phyloP scores from a whole-genome alignment of 2,113 vertebrate genomes.

The Macrotis lagotis region DNA sequence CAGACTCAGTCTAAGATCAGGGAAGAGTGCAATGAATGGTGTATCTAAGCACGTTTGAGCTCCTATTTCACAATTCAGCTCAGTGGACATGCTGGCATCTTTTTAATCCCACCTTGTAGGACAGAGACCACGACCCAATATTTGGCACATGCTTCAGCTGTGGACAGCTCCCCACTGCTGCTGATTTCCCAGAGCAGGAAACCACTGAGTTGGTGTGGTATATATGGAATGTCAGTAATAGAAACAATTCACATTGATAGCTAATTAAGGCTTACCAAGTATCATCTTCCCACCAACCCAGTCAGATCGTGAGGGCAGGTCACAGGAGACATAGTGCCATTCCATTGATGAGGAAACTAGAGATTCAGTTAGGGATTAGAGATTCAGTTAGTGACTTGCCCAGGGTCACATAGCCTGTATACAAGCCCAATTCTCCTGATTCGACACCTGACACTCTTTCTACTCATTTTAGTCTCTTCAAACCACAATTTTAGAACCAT shows the following conservation, averaged over 20 bases:
- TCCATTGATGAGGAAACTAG: background rate
- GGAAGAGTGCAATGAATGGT: background rate
- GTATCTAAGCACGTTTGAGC: background rate
- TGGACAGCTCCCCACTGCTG: background rate
- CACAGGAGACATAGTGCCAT: background rate
- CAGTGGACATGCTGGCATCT: background rate
- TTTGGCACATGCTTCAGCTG: background rate
- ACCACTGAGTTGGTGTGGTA: background rate
- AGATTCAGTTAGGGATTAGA: background rate
- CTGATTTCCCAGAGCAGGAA: background rate
- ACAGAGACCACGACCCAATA: background rate
- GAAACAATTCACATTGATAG: background rate
- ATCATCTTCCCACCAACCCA: background rate
- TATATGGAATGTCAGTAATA: background rate
- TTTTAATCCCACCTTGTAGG: background rate
- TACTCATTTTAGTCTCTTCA: background rate
- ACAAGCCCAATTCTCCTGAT: background rate
- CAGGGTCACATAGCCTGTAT: no score
- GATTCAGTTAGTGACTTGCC: background rate
- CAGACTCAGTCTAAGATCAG: background rate
- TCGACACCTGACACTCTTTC: background rate
- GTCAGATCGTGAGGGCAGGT: background rate
- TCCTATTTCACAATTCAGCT: background rate
- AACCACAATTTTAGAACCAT: background rate
- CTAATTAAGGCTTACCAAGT: background rate